These are phyloP conservation scores for Ciconia nigra DNA, from an alignment of 2,797 vertebrate species.

Conservation along the genomic window DNA sequence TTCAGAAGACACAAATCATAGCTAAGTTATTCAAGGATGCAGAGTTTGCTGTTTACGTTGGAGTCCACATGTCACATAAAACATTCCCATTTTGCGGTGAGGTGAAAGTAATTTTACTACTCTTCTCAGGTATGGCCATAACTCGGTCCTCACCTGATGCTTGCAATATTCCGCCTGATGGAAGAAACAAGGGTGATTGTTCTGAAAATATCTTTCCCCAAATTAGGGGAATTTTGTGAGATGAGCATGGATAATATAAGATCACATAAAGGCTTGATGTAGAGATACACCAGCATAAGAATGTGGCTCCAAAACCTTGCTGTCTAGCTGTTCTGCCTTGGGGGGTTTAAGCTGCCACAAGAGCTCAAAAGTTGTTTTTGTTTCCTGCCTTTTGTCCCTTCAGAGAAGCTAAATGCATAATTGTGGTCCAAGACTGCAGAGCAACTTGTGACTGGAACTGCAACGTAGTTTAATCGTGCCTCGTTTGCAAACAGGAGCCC, in stretches of 20 bases:
- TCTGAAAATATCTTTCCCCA: not conserved
- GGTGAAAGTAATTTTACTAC: not conserved
- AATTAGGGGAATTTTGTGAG: not conserved
- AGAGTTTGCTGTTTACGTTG: not conserved
- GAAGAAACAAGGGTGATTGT: not conserved
- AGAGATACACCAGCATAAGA: not conserved
- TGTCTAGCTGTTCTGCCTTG: not conserved
- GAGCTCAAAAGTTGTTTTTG: not conserved
- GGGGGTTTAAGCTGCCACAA: not conserved
- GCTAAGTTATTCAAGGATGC: not conserved
- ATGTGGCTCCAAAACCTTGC: not conserved
- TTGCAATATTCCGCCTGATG: not conserved
- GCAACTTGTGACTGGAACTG: not conserved
- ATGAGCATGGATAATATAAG: not conserved
- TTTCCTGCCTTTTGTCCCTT: not conserved
- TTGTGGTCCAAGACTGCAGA: not conserved
- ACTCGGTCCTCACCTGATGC: not conserved
- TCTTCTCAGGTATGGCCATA: accelerated
- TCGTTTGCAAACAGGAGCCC: not conserved
- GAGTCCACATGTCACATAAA: not conserved
- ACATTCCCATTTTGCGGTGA: not conserved
- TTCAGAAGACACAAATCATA: not conserved
- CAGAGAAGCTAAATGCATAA: not conserved
- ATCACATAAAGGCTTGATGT: not conserved
- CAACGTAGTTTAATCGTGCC: not conserved